Evolutionary conservation across 2,113 vertebrate species (phyloP), one percentile per base, ranked within the genome.

Genomic region (Poeciliopsis retropinna): DNA sequence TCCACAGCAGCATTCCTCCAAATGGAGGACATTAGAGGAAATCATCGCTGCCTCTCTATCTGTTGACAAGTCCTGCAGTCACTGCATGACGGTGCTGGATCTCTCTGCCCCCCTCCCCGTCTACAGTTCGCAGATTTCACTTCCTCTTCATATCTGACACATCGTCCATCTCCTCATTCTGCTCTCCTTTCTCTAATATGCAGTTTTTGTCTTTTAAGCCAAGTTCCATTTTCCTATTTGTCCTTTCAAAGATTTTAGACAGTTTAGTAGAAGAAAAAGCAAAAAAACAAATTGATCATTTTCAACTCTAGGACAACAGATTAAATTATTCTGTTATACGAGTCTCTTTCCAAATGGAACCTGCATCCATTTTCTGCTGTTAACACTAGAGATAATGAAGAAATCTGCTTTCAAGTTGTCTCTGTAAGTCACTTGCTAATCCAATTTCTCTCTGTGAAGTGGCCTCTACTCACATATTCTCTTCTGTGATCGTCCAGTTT

Each of bases 1-100:
- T 88, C 83, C 73, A 80, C 69, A 73, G 87, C 84, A 84, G 75
- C 79, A 19, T 72, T 63, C 27, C 27, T 86, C 85, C 78, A 85
- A 75, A 5, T 74, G 73, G 75, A 85, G 76, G 39, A 76, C 71
- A 87, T 85, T 86, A 83, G 72, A 70, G 69, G 68, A 17, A 77
- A 85, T 87, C 78, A 54, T 6, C 22, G 4, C 51, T 57, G 13
- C 70, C 79, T 73, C 71, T 72, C 81, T 84, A 27, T 76, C 65
- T 79, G 60, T 78, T 86, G 90, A 90, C 83, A 85, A 89, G 86
- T 83, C 28, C 70, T 84, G 79, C 82, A 76, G 85, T 79, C 57
- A 69, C 75, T n/a, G 64, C 51, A 62, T 74, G 89, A 90, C 88
- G 90, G 83, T 89, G 88, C 92, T 90, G 88, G 78, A 91, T 32